These are phyloP conservation scores for Polietes domitor DNA, from an alignment of 2,888 invertebrate genomes.

Conservation along the genomic window DNA sequence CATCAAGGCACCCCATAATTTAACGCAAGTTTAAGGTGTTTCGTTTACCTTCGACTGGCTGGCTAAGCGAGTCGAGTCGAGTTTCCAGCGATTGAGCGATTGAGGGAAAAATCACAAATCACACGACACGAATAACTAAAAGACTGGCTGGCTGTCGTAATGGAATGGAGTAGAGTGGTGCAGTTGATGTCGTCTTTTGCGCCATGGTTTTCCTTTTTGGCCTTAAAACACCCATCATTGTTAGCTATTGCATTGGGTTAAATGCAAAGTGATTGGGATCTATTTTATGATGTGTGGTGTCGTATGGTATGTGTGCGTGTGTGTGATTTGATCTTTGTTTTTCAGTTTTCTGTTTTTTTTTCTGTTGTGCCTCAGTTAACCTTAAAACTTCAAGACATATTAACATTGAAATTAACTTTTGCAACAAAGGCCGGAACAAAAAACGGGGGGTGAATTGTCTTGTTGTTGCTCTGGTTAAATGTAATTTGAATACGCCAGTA, in stretches of 20 bases:
- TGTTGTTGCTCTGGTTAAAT: neutral
- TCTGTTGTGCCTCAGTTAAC: slow-evolving; percentile 31
- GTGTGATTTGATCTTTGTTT: slow-evolving; percentile 44
- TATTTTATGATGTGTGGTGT: slow-evolving; percentile 11
- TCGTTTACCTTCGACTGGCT: slow-evolving; percentile 12
- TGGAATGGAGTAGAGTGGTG: neutral
- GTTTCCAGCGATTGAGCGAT: neutral
- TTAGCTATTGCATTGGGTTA: slow-evolving; percentile 49
- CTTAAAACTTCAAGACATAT: slow-evolving; percentile 46
- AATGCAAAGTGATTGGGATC: slow-evolving; percentile 41
- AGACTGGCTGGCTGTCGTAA: neutral
- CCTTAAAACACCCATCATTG: slow-evolving; percentile 23
- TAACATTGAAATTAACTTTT: slow-evolving; percentile 58
- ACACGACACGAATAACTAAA: neutral
- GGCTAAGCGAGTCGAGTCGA: neutral
- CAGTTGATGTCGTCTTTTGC: neutral
- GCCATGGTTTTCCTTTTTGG: slow-evolving; percentile 13
- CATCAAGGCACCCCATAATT: slow-evolving; percentile 46
- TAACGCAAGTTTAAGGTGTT: slow-evolving; percentile 38
- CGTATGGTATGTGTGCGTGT: neutral
- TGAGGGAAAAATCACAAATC: slow-evolving; percentile 3
- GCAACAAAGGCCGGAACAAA: neutral
- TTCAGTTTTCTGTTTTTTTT: neutral
- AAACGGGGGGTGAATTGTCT: neutral
- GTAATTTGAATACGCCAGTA: slow-evolving; percentile 23